phyloP scores from a whole-genome alignment of 2,113 vertebrate genomes.

The Lepisosteus oculatus region DNA sequence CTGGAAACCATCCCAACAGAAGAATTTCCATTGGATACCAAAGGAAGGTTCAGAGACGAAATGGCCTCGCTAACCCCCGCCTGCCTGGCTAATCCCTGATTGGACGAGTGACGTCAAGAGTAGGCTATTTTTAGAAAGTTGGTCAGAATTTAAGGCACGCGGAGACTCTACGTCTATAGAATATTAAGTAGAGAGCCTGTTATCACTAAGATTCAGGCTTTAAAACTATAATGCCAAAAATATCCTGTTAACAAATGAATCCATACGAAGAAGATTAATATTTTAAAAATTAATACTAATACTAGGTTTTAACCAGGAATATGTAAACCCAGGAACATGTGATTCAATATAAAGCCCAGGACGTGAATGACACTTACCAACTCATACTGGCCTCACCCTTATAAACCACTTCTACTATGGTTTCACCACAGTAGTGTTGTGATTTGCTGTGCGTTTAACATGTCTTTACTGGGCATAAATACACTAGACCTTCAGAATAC shows the following conservation, averaged over 20 bases:
- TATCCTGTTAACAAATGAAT: not conserved
- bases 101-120: slow-evolving; percentile 54
- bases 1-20: slow-evolving; percentile 22
- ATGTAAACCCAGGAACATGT: no score
- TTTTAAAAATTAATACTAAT: no score
- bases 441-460: no score
- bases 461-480: no score
- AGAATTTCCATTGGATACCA: slow-evolving; percentile 24
- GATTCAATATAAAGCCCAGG: no score
- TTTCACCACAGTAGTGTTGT: no score
- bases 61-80: slow-evolving; percentile 36
- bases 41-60: slow-evolving; percentile 17
- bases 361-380: no score
- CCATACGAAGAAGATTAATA: no score
- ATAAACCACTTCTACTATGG: no score
- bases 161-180: slow-evolving; percentile 36
- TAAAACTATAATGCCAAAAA: not conserved
- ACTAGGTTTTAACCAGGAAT: no score
- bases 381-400: no score
- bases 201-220: slow-evolving; percentile 23
- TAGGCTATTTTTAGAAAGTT: slow-evolving; percentile 66
- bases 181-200: slow-evolving; percentile 29
- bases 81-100: slow-evolving; percentile 47
- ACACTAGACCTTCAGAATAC: no score
- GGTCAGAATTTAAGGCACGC: slow-evolving; percentile 56